phyloP scores from a whole-genome alignment of 2,888 invertebrate species.

The Tenthredo amoena region DNA sequence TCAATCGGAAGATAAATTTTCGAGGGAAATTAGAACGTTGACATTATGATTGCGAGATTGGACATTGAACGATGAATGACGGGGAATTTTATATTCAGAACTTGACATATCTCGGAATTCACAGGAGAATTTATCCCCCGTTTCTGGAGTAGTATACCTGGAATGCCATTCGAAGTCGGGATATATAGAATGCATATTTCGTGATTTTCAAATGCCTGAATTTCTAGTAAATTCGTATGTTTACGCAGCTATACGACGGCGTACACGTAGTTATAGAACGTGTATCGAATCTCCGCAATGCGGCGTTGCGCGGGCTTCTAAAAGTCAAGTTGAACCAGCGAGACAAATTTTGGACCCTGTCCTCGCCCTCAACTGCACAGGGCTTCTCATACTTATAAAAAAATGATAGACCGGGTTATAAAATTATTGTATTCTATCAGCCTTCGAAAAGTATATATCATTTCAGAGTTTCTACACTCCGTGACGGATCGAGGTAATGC shows the following conservation, averaged over 20 bases:
- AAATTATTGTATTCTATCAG: neutral
- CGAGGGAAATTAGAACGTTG: neutral
- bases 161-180: no score
- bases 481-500: no score
- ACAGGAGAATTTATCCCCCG: neutral
- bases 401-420: neutral
- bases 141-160: neutral
- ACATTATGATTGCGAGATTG: neutral
- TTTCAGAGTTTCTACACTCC: neutral
- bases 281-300: conserved; percentile 53
- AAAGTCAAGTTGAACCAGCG: neutral
- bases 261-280: conserved; percentile 10
- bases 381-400: neutral
- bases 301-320: conserved; percentile 43
- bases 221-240: neutral
- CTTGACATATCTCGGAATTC: neutral
- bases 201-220: neutral
- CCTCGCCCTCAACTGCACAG: neutral
- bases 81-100: neutral
- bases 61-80: neutral
- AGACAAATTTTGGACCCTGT: neutral
- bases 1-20: neutral
- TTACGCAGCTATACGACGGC: neutral
- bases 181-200: neutral
- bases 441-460: neutral